phyloP scores from a whole-genome alignment of 2,113 vertebrate species.

The Ceratotherium simum region DNA sequence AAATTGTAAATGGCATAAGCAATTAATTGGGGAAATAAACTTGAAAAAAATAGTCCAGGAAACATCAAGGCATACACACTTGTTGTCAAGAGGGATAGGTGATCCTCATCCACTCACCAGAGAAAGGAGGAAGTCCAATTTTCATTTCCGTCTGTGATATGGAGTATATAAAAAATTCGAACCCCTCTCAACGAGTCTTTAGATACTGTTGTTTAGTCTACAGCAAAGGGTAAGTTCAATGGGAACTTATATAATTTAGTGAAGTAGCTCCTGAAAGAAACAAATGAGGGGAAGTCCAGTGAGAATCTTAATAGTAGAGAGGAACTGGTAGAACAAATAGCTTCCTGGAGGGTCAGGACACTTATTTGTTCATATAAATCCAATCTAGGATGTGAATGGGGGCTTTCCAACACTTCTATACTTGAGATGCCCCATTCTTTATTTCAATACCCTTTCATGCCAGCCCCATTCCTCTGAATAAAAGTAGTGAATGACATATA shows the following conservation, averaged over 20 bases:
- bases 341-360: neutral
- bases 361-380: neutral
- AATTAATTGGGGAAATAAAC: neutral
- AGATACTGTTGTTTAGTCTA: constrained; percentile 71
- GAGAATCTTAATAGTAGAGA: constrained; percentile 50
- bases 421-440: neutral
- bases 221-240: constrained; percentile 66
- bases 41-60: neutral
- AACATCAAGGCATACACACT: constrained; percentile 5
- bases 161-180: neutral
- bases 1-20: neutral
- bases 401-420: neutral
- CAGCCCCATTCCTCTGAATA: neutral
- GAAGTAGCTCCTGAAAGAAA: constrained; percentile 38
- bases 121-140: neutral
- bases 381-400: neutral
- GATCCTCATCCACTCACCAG: neutral
- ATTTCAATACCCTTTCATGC: neutral
- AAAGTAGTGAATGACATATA: neutral
- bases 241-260: constrained; percentile 25
- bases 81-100: neutral
- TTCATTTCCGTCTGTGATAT: neutral
- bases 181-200: constrained; percentile 15
- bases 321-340: constrained; percentile 11
- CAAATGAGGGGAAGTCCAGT: constrained; percentile 46